Evolutionary conservation across 53 echinoderm and acorn worm genomes (phyloP).

Genomic region (Holothuria scabra): DNA sequence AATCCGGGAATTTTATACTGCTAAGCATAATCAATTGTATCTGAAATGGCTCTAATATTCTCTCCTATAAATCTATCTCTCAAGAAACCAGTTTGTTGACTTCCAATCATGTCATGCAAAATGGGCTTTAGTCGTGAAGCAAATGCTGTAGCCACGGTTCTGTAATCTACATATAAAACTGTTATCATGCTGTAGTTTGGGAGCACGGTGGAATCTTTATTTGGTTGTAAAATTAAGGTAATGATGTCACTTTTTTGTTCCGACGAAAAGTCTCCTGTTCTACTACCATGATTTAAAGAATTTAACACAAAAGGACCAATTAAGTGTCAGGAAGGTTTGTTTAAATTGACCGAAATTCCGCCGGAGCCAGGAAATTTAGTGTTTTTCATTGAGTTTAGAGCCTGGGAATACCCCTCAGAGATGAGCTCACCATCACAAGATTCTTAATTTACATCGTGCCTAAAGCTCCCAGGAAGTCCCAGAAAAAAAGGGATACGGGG

Average conservation of each 20-base stretch:
- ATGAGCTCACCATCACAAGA: not conserved
- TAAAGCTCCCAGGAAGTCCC: not conserved
- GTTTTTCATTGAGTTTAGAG: constrained; percentile 18
- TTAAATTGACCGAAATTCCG: constrained; percentile 68
- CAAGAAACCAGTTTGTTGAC: constrained; percentile 58
- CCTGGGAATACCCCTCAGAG: no score
- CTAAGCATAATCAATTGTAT: constrained; percentile 28
- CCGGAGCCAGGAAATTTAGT: constrained; percentile 64
- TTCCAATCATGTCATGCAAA: constrained; percentile 45
- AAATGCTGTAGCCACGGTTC: no score
- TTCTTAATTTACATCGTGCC: not conserved
- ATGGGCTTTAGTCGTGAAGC: not conserved
- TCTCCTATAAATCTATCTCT: constrained; percentile 53
- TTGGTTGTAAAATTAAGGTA: no score
- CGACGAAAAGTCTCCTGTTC: no score
- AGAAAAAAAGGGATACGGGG: not conserved
- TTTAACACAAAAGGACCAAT: no score
- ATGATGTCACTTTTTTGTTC: no score
- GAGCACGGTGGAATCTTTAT: no score
- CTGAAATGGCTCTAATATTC: constrained; percentile 53
- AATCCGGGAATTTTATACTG: constrained; percentile 22
- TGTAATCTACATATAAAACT: no score
- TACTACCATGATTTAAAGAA: no score
- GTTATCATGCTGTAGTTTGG: no score
- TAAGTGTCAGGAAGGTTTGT: constrained; percentile 8